Conservation (phyloP, 1,140 invertebrate genomes). For the Whitmania pigra region DNA sequence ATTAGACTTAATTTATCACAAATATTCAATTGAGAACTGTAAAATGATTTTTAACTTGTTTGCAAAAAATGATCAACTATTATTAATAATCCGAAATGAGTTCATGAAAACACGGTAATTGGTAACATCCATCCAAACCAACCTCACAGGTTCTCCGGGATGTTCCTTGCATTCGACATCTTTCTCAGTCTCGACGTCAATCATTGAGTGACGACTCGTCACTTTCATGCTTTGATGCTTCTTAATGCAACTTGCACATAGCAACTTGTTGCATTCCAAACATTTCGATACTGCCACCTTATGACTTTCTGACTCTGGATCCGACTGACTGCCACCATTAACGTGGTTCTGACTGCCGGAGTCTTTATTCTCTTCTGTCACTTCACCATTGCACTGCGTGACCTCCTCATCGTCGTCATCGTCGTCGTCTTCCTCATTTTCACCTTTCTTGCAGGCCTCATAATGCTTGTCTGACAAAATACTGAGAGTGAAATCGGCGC, state of each 20-base stretch:
- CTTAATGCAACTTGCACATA: constrained; percentile 39
- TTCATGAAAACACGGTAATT: no score
- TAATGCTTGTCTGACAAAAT: no score
- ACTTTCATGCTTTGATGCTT: constrained; percentile 39
- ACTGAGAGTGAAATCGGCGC: no score
- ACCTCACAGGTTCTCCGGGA: constrained; percentile 35
- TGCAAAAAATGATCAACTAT: no score
- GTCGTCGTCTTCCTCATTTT: no score
- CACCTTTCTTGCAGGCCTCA: neutral
- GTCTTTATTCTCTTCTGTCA: neutral
- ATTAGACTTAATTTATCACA: no score
- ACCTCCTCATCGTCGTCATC: neutral
- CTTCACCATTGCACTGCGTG: neutral
- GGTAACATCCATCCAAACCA: no score
- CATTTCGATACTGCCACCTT: constrained; percentile 38
- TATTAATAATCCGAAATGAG: no score
- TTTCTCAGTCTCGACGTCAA: constrained; percentile 41
- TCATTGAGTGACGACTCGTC: constrained; percentile 38
- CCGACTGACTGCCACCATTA: constrained; percentile 23
- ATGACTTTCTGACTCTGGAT: constrained; percentile 15
- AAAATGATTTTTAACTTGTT: no score
- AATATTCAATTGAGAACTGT: no score
- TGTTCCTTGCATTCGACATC: constrained; percentile 41
- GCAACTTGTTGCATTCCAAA: constrained; percentile 40
- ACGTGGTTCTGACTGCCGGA: constrained; percentile 32